Evolutionary conservation across 1,140 invertebrate species (phyloP).

Genomic region (Theocolax elegans): DNA sequence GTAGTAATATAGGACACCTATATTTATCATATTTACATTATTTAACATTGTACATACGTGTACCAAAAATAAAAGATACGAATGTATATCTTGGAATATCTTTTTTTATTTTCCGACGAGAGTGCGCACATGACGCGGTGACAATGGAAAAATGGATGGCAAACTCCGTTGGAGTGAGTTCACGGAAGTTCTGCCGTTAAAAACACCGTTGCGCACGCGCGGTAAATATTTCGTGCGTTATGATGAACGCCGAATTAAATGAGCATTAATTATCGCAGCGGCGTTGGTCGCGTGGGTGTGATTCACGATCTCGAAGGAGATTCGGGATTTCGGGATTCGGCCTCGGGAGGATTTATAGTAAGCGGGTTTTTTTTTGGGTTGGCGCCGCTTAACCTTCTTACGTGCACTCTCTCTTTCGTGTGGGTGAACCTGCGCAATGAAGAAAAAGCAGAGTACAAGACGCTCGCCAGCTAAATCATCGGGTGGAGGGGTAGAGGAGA

Average conservation of each 20-base stretch:
- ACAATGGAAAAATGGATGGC: slow-evolving; percentile 61
- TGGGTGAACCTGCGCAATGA: not conserved
- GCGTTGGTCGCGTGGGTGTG: slow-evolving; percentile 61
- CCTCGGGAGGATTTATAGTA: slow-evolving; percentile 51
- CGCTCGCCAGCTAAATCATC: slow-evolving; percentile 19
- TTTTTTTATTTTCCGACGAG: no score
- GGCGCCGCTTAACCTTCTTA: slow-evolving; percentile 42
- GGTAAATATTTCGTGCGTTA: slow-evolving; percentile 58
- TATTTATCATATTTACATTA: no score
- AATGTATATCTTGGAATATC: no score
- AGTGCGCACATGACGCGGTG: slow-evolving; percentile 40
- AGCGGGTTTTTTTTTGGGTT: slow-evolving; percentile 49
- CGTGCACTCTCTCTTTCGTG: not conserved
- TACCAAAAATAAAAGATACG: no score
- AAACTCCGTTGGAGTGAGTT: no score
- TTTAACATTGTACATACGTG: no score
- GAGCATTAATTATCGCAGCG: slow-evolving; percentile 63
- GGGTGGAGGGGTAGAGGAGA: slow-evolving; percentile 8
- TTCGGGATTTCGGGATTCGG: slow-evolving; percentile 45
- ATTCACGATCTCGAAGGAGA: slow-evolving; percentile 55
- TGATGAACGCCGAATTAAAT: slow-evolving; percentile 64
- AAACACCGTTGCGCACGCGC: slow-evolving; percentile 22
- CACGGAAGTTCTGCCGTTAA: no score
- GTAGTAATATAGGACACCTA: no score
- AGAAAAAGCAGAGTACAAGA: slow-evolving; percentile 1